A percentile compares a stretch with the other conserved stretches of the same genome.
Conservation (phyloP, 2,113 vertebrate species). For the Ammodytes marinus region DNA sequence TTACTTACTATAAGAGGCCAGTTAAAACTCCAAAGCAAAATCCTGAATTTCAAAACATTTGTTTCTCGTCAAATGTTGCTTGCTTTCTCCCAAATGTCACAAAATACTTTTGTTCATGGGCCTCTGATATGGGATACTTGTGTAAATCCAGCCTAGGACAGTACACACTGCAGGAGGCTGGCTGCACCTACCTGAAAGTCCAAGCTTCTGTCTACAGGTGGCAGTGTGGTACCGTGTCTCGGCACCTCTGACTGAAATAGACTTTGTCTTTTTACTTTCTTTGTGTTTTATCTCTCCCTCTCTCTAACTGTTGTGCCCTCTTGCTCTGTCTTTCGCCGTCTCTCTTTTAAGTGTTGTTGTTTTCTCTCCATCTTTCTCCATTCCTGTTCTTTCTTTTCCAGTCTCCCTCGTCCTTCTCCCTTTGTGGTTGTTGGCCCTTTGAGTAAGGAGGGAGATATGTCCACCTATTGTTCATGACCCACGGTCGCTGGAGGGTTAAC, state of each 20-base stretch:
- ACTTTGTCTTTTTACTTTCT: conserved; percentile 27
- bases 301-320: conserved; percentile 19
- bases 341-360: conserved; percentile 32
- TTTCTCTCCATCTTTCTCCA: conserved; percentile 25
- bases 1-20: not conserved
- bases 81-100: not conserved
- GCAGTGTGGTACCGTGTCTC: conserved; percentile 69
- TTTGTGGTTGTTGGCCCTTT: conserved; percentile 18
- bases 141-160: not conserved
- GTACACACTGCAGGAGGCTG: not conserved
- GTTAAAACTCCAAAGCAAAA: not conserved
- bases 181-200: conserved; percentile 21
- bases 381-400: conserved; percentile 1
- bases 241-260: conserved; percentile 6
- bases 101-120: not conserved
- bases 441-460: conserved; percentile 10
- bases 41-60: not conserved
- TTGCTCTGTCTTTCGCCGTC: conserved; percentile 40
- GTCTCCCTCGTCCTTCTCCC: conserved; percentile 17
- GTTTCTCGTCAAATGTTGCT: not conserved
- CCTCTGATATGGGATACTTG: not conserved
- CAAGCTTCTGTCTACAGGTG: conserved; percentile 66
- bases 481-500: conserved; percentile 31
- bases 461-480: conserved; percentile 18
- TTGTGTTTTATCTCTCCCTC: conserved; percentile 15